Conservation (phyloP, 2,797 vertebrate species). For the Limosa lapponica region DNA sequence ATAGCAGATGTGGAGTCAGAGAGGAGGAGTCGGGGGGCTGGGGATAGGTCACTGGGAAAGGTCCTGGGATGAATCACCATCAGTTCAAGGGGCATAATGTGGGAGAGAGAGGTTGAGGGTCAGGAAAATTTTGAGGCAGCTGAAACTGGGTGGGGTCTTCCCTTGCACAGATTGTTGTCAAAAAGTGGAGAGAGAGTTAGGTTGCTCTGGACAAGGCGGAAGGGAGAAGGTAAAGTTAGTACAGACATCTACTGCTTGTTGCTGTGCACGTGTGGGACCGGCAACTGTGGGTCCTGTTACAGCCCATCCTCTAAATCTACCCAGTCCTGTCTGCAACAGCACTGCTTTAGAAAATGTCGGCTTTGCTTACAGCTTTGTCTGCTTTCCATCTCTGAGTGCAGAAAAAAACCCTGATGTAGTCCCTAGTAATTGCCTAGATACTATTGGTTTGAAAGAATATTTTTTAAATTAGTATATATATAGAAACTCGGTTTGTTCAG, state of each 20-base stretch:
- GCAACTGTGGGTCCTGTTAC: fast-evolving
- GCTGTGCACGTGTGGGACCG: not conserved
- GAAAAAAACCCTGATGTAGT: not conserved
- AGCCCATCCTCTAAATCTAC: not conserved
- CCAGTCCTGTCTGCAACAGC: not conserved
- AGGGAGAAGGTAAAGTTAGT: not conserved
- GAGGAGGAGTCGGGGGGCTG: not conserved
- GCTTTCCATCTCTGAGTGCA: not conserved
- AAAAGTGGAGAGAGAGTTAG: not conserved
- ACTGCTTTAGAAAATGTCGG: not conserved
- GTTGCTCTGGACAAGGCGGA: not conserved
- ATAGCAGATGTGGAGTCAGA: not conserved
- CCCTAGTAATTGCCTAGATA: not conserved
- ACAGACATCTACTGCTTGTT: not conserved
- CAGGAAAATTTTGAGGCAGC: not conserved
- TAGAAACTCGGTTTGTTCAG: not conserved
- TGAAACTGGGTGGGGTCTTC: not conserved
- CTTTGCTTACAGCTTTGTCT: not conserved
- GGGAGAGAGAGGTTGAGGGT: not conserved
- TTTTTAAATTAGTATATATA: not conserved
- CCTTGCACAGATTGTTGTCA: not conserved
- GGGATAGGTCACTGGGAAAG: not conserved
- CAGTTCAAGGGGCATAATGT: not conserved
- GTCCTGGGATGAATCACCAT: not conserved
- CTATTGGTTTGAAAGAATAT: not conserved